Evolutionary conservation across 2,113 vertebrate species (phyloP).

Genomic region (Bubo scandiacus): DNA sequence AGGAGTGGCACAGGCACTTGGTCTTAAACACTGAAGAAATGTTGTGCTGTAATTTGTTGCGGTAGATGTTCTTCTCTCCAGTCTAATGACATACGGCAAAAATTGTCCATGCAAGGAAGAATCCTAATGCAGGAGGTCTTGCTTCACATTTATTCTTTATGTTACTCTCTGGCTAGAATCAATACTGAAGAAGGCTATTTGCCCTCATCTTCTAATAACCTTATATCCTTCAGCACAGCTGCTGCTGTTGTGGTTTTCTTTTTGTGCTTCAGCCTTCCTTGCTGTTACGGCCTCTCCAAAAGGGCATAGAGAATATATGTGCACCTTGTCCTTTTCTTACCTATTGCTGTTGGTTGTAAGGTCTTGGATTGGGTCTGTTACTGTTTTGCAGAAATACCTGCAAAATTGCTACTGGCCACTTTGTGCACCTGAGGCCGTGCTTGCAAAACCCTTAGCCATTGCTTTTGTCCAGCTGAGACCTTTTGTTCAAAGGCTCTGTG

Average conservation of each 20-base stretch:
- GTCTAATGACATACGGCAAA: not conserved
- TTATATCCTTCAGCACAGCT: not conserved
- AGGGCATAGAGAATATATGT: fast-evolving
- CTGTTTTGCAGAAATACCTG: not conserved
- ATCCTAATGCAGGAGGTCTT: not conserved
- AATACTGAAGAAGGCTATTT: not conserved
- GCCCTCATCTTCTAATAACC: not conserved
- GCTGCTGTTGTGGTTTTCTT: not conserved
- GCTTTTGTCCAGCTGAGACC: not conserved
- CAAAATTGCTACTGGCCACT: not conserved
- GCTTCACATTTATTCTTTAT: not conserved
- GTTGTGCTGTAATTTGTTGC: not conserved
- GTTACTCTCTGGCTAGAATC: not conserved
- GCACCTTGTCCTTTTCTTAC: not conserved
- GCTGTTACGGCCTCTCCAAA: not conserved
- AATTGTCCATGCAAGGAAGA: not conserved
- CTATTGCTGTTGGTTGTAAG: not conserved
- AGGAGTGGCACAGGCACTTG: not conserved
- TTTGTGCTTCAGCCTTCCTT: not conserved
- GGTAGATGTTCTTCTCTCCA: not conserved
- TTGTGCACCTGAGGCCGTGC: not conserved
- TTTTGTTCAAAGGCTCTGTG: not conserved
- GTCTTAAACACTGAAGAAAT: not conserved
- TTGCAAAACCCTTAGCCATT: not conserved
- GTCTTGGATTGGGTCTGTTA: not conserved